These are phyloP conservation scores for Gibbula magus DNA, from an alignment of 2,888 invertebrate species.

Conservation along the genomic window DNA sequence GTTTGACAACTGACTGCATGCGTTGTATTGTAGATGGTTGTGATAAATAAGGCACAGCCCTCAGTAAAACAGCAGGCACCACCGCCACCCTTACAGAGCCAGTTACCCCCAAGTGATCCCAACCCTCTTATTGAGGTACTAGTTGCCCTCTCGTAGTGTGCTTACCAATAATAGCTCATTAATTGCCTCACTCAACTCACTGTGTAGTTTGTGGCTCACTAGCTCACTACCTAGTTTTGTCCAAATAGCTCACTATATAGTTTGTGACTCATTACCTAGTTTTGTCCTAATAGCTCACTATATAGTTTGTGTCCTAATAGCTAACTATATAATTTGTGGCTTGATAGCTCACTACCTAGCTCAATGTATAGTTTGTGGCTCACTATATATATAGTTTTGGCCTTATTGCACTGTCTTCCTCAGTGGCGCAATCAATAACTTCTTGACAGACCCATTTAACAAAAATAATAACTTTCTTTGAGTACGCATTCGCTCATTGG, in stretches of 20 bases:
- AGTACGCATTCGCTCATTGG: too few relatives aligned
- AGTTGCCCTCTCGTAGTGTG: background rate
- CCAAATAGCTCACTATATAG: background rate
- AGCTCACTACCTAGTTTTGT: background rate
- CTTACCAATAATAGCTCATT: too few relatives aligned
- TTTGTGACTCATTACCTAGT: background rate
- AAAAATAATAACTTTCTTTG: too few relatives aligned
- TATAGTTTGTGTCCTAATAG: too few relatives aligned
- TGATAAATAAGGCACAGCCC: constrained; percentile 32
- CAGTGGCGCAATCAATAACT: too few relatives aligned
- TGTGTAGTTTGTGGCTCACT: background rate
- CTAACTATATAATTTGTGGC: too few relatives aligned
- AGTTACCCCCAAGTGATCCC: background rate
- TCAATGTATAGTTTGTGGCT: too few relatives aligned
- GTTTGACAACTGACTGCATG: background rate
- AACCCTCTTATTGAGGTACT: constrained; percentile 1
- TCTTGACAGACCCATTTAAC: too few relatives aligned
- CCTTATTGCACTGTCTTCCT: too few relatives aligned
- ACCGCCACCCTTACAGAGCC: constrained; percentile 32
- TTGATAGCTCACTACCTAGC: too few relatives aligned
- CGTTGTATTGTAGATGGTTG: constrained; percentile 4
- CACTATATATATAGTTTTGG: too few relatives aligned
- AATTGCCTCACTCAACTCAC: background rate
- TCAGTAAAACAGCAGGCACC: constrained; percentile 52
- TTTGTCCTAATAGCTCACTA: background rate